phyloP scores from a whole-genome alignment of 2,888 invertebrate species.

The Oscheius sp. region DNA sequence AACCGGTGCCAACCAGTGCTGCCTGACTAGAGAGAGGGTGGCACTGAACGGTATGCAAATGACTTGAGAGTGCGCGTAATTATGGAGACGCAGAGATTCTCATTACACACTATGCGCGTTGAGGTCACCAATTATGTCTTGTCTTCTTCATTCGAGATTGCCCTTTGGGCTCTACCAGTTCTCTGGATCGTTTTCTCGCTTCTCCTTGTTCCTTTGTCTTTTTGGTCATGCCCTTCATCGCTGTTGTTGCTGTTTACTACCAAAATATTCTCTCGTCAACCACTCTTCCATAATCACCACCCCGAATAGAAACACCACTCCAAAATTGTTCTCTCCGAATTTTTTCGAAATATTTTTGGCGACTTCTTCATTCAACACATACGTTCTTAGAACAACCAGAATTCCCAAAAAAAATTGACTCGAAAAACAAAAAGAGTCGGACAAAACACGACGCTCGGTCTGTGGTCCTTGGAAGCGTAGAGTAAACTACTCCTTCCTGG shows the following conservation, averaged over 20 bases:
- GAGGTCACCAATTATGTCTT: slow-evolving; percentile 8
- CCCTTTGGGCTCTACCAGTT: not conserved
- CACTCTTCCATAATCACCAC: not conserved
- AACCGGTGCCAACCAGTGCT: slow-evolving; percentile 13
- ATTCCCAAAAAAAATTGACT: too few relatives aligned
- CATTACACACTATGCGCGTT: slow-evolving; percentile 1
- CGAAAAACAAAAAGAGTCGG: not conserved
- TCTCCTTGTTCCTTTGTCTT: not conserved
- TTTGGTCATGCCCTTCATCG: not conserved
- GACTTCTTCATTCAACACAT: too few relatives aligned
- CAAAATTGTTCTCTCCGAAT: too few relatives aligned
- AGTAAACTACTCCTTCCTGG: not conserved
- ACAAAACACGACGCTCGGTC: slow-evolving; percentile 7
- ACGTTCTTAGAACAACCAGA: too few relatives aligned
- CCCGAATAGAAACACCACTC: not conserved
- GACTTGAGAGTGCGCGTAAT: slow-evolving; percentile 2
- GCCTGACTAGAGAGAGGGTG: not conserved
- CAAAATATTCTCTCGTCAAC: not conserved
- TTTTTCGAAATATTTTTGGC: too few relatives aligned
- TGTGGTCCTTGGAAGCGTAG: slow-evolving; percentile 1
- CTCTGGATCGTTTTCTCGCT: not conserved
- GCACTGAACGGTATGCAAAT: slow-evolving; percentile 21
- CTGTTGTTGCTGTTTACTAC: not conserved
- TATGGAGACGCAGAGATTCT: slow-evolving; percentile 15
- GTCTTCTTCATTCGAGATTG: not conserved